A percentile compares a stretch with the other conserved stretches of the same genome.
These are phyloP conservation scores for Sciurus carolinensis DNA, from an alignment of 2,797 vertebrate species.

Conservation along the genomic window DNA sequence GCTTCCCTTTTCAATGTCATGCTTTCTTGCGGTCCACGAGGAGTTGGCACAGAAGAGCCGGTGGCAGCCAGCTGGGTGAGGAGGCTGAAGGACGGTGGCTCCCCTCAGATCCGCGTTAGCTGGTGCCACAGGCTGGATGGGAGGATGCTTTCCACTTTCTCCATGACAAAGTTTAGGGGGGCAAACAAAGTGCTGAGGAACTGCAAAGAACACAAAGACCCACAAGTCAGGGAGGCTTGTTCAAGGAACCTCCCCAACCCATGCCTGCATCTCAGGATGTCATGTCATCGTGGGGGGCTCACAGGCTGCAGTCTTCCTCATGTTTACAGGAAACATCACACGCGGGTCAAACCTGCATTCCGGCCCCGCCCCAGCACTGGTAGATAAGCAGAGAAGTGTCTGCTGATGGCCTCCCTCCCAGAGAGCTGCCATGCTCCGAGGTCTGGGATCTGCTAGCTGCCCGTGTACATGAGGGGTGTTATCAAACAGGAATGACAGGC, in stretches of 20 bases:
- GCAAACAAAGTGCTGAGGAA: conserved; percentile 99
- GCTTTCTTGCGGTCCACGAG: conserved; percentile 90
- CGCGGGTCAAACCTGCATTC: not conserved
- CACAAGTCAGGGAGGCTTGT: conserved; percentile 67
- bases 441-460: not conserved
- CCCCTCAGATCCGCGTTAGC: conserved; percentile 96
- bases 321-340: not conserved
- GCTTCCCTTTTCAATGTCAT: conserved; percentile 90
- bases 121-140: conserved; percentile 99
- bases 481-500: not conserved
- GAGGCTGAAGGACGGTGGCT: not conserved
- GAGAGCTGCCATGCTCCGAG: not conserved
- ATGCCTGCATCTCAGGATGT: not conserved
- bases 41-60: conserved; percentile 92
- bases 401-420: conserved; percentile 10
- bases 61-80: conserved; percentile 78
- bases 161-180: conserved; percentile 99
- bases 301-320: not conserved
- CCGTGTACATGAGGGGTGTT: not conserved
- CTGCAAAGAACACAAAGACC: conserved; percentile 89
- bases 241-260: not conserved
- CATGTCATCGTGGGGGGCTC: not conserved
- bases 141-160: conserved; percentile 99
- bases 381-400: conserved; percentile 9
- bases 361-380: not conserved